Evolutionary conservation across 1,140 invertebrate species (phyloP).

Genomic region (Phthorimaea operculella): DNA sequence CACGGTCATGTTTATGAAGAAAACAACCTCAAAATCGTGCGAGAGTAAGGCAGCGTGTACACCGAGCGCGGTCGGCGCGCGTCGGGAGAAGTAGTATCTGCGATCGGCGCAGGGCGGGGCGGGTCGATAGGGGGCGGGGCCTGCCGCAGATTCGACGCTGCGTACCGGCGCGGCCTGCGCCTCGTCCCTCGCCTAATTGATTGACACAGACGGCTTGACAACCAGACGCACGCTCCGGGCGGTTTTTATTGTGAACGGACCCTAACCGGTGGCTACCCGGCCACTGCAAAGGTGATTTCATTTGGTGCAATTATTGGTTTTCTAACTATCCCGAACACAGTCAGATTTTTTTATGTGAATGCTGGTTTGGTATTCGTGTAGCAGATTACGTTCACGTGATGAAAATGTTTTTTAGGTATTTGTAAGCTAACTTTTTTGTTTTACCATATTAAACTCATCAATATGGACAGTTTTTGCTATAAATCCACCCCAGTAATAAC

Average conservation of each 20-base stretch:
- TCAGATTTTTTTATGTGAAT: too few relatives aligned
- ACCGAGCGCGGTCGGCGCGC: not conserved
- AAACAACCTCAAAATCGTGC: not conserved
- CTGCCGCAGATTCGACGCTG: constrained; percentile 41
- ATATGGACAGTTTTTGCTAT: too few relatives aligned
- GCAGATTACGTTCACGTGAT: too few relatives aligned
- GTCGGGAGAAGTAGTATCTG: not conserved
- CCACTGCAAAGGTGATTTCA: constrained; percentile 29
- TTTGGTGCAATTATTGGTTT: constrained; percentile 35
- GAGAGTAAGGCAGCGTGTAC: not conserved
- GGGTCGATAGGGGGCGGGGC: constrained; percentile 53
- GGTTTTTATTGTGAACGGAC: constrained; percentile 46
- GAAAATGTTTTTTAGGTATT: too few relatives aligned
- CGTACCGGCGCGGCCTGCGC: constrained; percentile 41
- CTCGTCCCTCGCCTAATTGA: constrained; percentile 37
- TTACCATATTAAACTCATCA: too few relatives aligned
- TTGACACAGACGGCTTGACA: constrained; percentile 59
- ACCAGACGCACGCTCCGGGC: constrained; percentile 45
- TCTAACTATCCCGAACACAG: not conserved
- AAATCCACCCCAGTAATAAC: too few relatives aligned
- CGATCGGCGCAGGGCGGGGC: not conserved
- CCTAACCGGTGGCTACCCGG: constrained; percentile 23
- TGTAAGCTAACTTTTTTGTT: too few relatives aligned
- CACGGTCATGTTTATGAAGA: too few relatives aligned
- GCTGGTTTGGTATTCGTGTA: too few relatives aligned